Evolutionary conservation across 2,113 vertebrate genomes (phyloP).

Genomic region (Zapornia atra): DNA sequence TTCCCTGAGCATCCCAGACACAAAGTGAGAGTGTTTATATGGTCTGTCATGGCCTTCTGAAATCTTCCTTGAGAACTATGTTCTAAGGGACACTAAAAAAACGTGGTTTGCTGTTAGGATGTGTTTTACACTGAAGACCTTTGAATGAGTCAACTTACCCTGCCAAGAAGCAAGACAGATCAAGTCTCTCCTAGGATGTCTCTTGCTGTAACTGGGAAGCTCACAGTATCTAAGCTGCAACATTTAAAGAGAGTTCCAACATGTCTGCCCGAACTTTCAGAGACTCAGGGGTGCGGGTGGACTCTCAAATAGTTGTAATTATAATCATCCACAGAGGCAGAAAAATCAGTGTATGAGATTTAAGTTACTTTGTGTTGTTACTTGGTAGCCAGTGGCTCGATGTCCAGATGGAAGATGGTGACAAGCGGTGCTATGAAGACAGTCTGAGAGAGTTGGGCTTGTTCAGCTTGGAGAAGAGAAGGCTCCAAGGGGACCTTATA

Average conservation of each 20-base stretch:
- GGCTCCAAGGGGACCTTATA: too few relatives aligned
- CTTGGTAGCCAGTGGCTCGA: too few relatives aligned
- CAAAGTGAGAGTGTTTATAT: background rate
- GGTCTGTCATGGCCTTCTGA: background rate
- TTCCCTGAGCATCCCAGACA: background rate
- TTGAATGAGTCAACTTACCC: background rate
- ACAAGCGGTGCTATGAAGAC: too few relatives aligned
- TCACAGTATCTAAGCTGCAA: background rate
- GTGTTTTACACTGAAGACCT: background rate
- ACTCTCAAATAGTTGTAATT: background rate
- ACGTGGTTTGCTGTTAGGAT: accelerated
- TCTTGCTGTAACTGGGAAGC: background rate
- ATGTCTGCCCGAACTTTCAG: background rate
- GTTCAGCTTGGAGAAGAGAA: too few relatives aligned
- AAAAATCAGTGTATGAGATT: background rate
- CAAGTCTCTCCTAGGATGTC: background rate
- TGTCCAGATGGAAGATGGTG: too few relatives aligned
- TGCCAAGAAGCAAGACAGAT: background rate
- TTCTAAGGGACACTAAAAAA: background rate
- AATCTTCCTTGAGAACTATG: background rate
- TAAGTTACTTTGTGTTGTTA: background rate
- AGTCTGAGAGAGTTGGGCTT: too few relatives aligned
- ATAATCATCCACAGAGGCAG: background rate
- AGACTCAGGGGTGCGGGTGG: background rate
- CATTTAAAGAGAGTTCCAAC: background rate